phyloP scores from a whole-genome alignment of 2,888 invertebrate species.

The Atethmia centrago region DNA sequence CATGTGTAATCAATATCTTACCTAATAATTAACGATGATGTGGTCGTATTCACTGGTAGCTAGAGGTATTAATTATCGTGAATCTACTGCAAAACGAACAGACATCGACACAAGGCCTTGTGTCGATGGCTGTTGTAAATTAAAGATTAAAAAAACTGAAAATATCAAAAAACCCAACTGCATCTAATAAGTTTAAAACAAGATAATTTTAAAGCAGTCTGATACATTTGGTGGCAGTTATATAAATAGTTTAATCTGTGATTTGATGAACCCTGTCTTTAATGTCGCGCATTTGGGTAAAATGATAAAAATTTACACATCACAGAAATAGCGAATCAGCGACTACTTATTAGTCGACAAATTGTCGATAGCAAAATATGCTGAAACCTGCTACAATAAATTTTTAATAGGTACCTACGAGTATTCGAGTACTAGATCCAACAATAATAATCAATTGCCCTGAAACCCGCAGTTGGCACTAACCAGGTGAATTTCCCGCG shows the following conservation, averaged over 20 bases:
- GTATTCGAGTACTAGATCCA: background rate
- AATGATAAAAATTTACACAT: background rate
- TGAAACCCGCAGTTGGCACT: slow-evolving; percentile 6
- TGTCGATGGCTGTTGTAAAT: too few species aligned
- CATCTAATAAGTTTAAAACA: background rate
- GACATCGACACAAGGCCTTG: background rate
- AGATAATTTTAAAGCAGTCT: background rate
- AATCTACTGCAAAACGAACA: background rate
- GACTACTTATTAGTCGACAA: background rate
- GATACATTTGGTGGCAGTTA: background rate
- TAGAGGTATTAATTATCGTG: background rate
- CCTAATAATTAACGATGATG: background rate
- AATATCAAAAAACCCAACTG: background rate
- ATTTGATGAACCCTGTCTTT: background rate
- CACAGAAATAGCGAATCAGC: background rate
- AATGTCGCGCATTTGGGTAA: background rate
- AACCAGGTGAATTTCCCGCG: slow-evolving; percentile 35
- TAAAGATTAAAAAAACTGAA: background rate
- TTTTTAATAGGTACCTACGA: background rate
- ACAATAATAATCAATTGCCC: slow-evolving; percentile 22
- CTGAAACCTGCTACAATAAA: background rate
- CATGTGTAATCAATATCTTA: background rate
- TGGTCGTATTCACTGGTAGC: background rate
- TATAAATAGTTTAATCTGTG: background rate
- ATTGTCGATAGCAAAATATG: background rate